phyloP scores from a whole-genome alignment of 2,888 invertebrate genomes.

The Andrena haemorrhoa region DNA sequence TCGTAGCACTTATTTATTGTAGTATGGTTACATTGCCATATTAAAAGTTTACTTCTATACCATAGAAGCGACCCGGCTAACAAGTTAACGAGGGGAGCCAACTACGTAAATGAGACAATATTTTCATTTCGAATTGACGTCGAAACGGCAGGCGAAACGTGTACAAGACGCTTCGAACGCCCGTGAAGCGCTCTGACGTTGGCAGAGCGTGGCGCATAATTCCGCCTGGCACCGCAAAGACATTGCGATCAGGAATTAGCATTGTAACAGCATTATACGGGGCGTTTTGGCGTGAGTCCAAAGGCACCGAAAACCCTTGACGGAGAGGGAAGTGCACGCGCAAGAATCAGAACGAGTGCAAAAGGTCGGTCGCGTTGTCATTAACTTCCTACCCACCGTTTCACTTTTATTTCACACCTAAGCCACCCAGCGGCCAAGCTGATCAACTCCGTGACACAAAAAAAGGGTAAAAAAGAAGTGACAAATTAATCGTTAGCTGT shows the following conservation, averaged over 20 bases:
- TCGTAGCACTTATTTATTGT: too few relatives aligned
- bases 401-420: background rate
- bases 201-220: conserved; percentile 54
- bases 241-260: conserved; percentile 66
- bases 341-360: conserved; percentile 9
- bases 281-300: conserved; percentile 58
- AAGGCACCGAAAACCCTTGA: conserved; percentile 58
- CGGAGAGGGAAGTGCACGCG: conserved; percentile 28
- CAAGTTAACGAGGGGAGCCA: conserved; percentile 28
- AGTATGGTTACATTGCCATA: too few relatives aligned
- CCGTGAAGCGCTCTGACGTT: conserved; percentile 50
- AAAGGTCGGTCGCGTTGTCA: conserved; percentile 7
- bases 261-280: conserved; percentile 61
- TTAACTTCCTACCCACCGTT: background rate
- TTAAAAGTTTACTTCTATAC: too few relatives aligned
- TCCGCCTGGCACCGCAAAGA: conserved; percentile 60
- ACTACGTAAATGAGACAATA: conserved; percentile 52
- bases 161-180: conserved; percentile 21
- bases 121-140: conserved; percentile 52
- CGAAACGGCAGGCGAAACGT: conserved; percentile 34
- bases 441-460: too few relatives aligned
- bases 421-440: background rate
- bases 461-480: too few relatives aligned
- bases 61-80: too few relatives aligned
- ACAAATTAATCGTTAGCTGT: too few relatives aligned